Evolutionary conservation across 2,797 vertebrate genomes (phyloP).

Genomic region (Catamblyrhynchus diadema): DNA sequence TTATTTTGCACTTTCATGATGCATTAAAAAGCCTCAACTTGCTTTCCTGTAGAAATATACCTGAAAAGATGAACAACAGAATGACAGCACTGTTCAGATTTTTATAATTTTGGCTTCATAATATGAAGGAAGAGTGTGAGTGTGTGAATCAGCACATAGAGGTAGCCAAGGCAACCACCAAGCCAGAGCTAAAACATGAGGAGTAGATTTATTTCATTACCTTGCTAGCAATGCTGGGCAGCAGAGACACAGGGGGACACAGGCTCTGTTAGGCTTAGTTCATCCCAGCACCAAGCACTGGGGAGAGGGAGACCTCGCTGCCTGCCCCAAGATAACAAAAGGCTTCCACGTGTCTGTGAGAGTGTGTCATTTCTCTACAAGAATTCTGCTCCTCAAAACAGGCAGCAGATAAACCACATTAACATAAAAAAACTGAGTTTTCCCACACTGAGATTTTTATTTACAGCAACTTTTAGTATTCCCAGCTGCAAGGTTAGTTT

Average conservation of each 20-base stretch:
- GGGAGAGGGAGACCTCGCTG: rapidly evolving
- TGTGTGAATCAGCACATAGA: not conserved
- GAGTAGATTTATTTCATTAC: not conserved
- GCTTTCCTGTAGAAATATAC: not conserved
- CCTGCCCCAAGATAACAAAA: not conserved
- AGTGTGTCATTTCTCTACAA: not conserved
- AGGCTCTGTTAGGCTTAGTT: not conserved
- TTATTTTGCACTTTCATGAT: not conserved
- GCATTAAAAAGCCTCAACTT: not conserved
- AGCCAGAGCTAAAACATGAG: not conserved
- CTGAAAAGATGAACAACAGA: not conserved
- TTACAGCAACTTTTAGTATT: not conserved
- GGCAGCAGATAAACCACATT: not conserved
- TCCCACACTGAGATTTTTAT: not conserved
- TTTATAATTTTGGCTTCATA: not conserved
- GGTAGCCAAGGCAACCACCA: not conserved
- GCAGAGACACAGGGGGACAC: not conserved
- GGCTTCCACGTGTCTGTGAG: not conserved
- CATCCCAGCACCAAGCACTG: not conserved
- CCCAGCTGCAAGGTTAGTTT: not conserved
- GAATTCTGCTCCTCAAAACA: not conserved
- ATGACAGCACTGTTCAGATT: not conserved
- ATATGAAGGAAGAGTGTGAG: not conserved
- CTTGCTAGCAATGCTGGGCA: not conserved
- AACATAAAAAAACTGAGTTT: not conserved